These are phyloP conservation scores for Paraplagusia blochii DNA, from an alignment of 2,113 vertebrate species.

Conservation along the genomic window DNA sequence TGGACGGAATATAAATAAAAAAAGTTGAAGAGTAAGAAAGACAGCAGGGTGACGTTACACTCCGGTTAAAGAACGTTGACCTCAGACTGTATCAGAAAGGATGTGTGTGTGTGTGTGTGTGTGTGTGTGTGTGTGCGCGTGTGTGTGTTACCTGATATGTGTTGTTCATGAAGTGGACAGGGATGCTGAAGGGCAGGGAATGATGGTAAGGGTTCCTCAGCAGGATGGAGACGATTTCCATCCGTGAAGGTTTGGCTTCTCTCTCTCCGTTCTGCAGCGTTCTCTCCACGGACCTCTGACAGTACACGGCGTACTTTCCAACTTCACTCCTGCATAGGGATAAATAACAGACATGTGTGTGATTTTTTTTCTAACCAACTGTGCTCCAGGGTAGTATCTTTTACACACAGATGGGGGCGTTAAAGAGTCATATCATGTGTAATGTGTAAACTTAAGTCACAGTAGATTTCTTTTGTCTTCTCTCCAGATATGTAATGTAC, in stretches of 20 bases:
- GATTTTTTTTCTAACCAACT: too few species aligned
- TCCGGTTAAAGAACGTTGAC: too few species aligned
- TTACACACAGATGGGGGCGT: too few species aligned
- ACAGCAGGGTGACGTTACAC: too few species aligned
- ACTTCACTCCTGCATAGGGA: conserved; percentile 77
- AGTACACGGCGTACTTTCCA: conserved; percentile 89
- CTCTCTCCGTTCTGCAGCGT: conserved; percentile 82
- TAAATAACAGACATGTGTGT: background rate
- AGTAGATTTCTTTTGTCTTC: too few species aligned
- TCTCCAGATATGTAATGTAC: too few species aligned
- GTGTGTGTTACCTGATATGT: conserved; percentile 82
- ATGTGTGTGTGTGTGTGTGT: background rate
- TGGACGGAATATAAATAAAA: too few species aligned
- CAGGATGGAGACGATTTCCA: conserved; percentile 90
- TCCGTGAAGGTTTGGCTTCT: conserved; percentile 85
- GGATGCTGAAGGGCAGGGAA: conserved; percentile 89
- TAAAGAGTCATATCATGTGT: too few species aligned
- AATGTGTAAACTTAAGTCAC: too few species aligned
- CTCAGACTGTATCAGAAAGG: too few species aligned
- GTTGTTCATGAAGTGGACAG: conserved; percentile 88
- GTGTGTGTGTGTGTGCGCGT: background rate
- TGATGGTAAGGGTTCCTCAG: conserved; percentile 90
- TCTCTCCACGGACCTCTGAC: conserved; percentile 83
- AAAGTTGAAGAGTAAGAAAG: too few species aligned
- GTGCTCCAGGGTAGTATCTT: too few species aligned